phyloP scores from a whole-genome alignment of 1,140 invertebrate species.

The Caerostris extrusa region DNA sequence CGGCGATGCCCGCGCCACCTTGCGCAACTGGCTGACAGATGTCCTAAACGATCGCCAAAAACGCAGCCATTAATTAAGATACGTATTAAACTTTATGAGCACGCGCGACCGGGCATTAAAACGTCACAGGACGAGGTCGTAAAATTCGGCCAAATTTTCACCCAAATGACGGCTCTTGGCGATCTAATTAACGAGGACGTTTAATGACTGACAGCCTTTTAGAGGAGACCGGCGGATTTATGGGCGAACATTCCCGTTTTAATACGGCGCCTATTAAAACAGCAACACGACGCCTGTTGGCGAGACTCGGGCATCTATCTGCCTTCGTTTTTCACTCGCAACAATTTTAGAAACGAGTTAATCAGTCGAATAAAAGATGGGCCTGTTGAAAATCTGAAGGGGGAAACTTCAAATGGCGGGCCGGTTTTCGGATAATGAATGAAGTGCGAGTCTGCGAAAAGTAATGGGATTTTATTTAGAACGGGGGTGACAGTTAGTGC shows the following conservation, averaged over 20 bases:
- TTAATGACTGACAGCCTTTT: slow-evolving; percentile 62
- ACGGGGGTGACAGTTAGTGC: too few relatives aligned
- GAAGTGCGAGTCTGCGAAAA: too few relatives aligned
- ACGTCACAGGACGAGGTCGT: slow-evolving; percentile 63
- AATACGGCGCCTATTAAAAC: slow-evolving; percentile 58
- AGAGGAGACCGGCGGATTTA: slow-evolving; percentile 29
- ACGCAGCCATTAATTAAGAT: slow-evolving; percentile 71
- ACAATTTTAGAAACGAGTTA: neutral
- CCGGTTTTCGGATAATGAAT: too few relatives aligned
- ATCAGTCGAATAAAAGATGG: neutral
- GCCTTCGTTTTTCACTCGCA: neutral
- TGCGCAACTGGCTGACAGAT: neutral
- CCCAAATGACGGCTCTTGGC: slow-evolving; percentile 21
- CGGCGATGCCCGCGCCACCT: neutral
- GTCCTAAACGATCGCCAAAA: neutral
- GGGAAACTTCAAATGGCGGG: too few relatives aligned
- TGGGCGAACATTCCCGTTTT: slow-evolving; percentile 51
- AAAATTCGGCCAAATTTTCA: slow-evolving; percentile 70
- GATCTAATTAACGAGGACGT: slow-evolving; percentile 73
- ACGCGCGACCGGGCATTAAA: slow-evolving; percentile 69
- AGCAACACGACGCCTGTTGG: neutral
- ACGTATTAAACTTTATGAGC: slow-evolving; percentile 75
- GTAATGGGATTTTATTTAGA: too few relatives aligned
- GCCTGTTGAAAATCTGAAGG: too few relatives aligned
- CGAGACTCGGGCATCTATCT: neutral